Conservation (phyloP, 2,888 invertebrate species). For the Seira musarum region DNA sequence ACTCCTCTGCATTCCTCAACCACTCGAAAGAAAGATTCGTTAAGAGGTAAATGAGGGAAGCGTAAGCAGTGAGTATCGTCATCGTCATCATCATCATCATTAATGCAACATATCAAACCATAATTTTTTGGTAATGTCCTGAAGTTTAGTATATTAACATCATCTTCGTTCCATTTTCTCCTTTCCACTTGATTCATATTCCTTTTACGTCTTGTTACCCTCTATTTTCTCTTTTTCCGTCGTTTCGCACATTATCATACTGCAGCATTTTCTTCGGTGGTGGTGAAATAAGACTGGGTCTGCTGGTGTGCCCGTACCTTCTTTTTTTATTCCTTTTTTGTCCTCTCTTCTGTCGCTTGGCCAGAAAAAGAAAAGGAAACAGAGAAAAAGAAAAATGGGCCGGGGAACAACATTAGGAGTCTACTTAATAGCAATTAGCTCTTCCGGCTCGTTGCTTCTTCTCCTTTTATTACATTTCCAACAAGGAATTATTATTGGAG, state of each 20-base stretch:
- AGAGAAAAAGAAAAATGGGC: conserved; percentile 42
- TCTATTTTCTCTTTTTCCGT: conserved; percentile 14
- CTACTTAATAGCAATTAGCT: conserved; percentile 62
- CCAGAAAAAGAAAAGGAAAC: conserved; percentile 14
- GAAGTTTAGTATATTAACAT: conserved; percentile 16
- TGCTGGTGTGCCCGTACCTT: background rate
- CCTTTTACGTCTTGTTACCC: conserved; percentile 22
- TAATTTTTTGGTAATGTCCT: conserved; percentile 20
- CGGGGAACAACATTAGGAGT: conserved; percentile 58
- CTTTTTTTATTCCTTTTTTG: background rate
- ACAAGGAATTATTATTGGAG: conserved; percentile 49
- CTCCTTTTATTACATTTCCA: conserved; percentile 57
- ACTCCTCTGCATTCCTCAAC: too few relatives aligned
- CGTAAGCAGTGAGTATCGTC: background rate
- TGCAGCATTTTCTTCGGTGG: conserved; percentile 3
- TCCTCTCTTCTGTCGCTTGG: background rate
- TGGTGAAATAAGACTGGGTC: background rate
- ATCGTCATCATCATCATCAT: conserved; percentile 18
- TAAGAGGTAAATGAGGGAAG: background rate
- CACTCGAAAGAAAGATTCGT: background rate
- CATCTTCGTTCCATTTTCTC: conserved; percentile 18
- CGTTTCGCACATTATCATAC: conserved; percentile 17
- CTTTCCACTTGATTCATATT: conserved; percentile 19
- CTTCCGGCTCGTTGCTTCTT: conserved; percentile 55
- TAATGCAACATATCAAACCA: conserved; percentile 18